A percentile compares a stretch with the other conserved stretches of the same genome.
These are phyloP conservation scores for Lycaon pictus DNA, from an alignment of 2,113 vertebrate species.

Conservation along the genomic window DNA sequence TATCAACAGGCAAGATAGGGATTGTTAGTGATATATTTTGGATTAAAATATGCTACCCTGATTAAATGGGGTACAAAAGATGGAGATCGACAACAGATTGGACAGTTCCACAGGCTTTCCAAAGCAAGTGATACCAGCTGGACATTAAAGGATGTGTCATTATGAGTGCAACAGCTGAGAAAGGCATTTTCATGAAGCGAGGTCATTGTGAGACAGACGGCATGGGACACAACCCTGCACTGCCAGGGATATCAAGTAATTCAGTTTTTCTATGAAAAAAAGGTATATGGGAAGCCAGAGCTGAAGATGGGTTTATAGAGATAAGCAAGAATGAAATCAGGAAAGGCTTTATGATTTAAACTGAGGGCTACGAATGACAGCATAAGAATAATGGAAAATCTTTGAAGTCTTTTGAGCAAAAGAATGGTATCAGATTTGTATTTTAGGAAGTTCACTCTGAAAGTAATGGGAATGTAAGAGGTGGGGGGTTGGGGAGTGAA, in stretches of 20 bases:
- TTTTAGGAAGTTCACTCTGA: not conserved
- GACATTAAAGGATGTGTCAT: not conserved
- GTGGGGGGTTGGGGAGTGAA: not conserved
- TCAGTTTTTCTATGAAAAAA: not conserved
- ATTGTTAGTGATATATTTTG: not conserved
- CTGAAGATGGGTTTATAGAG: not conserved
- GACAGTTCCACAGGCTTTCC: not conserved
- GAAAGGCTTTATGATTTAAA: not conserved
- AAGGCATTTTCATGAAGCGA: not conserved
- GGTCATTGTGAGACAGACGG: not conserved
- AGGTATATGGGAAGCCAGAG: not conserved
- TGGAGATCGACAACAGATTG: not conserved
- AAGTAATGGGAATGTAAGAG: not conserved
- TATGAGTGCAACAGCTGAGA: not conserved
- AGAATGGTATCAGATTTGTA: not conserved
- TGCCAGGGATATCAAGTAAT: not conserved
- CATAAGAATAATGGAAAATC: not conserved
- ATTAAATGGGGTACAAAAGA: not conserved
- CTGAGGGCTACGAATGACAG: not conserved
- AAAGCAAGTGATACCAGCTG: not conserved
- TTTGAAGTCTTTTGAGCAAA: not conserved
- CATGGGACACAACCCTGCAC: not conserved
- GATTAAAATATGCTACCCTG: not conserved
- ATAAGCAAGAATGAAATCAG: not conserved
- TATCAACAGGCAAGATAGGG: not conserved